These are phyloP conservation scores for Limnothrissa miodon DNA, from an alignment of 2,113 vertebrate genomes.

Conservation along the genomic window DNA sequence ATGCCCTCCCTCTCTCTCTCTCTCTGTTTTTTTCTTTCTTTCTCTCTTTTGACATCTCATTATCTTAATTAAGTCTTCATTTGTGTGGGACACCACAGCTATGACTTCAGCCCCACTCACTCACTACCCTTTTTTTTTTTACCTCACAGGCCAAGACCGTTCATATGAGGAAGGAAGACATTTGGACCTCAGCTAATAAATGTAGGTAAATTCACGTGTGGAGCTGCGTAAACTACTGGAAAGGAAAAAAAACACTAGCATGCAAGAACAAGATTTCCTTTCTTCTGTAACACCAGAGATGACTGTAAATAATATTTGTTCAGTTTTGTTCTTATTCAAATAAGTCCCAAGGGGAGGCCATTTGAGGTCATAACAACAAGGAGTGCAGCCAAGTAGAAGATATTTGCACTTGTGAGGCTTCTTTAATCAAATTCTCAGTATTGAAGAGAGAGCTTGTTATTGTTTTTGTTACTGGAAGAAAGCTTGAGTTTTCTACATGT, in stretches of 20 bases:
- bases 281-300: background rate
- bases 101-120: background rate
- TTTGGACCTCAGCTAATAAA: background rate
- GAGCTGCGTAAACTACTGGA: background rate
- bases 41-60: conserved; percentile 1
- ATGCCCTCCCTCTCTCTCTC: conserved; percentile 2
- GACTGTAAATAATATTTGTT: background rate
- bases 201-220: background rate
- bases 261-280: background rate
- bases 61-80: conserved; percentile 20
- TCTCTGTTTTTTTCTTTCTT: background rate
- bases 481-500: background rate
- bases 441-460: background rate
- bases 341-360: conserved; percentile 25
- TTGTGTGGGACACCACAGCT: conserved; percentile 9
- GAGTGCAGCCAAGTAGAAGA: conserved; percentile 8
- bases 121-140: background rate
- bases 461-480: conserved; percentile 30
- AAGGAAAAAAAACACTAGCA: background rate
- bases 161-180: no score
- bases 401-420: background rate
- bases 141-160: background rate
- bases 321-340: background rate
- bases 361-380: conserved; percentile 23
- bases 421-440: conserved; percentile 4